These are phyloP conservation scores for Atethmia centrago DNA, from an alignment of 2,888 invertebrate genomes.

Conservation along the genomic window DNA sequence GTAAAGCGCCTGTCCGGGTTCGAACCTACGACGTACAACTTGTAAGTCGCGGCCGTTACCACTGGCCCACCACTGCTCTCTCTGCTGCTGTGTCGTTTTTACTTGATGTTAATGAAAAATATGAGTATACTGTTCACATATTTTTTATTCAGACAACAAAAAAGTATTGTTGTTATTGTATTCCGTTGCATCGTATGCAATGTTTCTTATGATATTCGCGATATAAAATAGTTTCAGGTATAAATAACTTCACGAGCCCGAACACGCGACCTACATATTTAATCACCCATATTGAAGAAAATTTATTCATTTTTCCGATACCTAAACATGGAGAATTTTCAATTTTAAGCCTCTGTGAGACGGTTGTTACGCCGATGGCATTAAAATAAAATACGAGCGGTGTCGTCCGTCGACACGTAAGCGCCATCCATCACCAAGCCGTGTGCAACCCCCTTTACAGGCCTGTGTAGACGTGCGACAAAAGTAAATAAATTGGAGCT, in stretches of 20 bases:
- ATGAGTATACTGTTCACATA: background rate
- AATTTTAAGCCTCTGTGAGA: constrained; percentile 87
- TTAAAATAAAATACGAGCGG: constrained; percentile 87
- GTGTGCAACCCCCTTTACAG: constrained; percentile 77
- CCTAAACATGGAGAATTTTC: constrained; percentile 86
- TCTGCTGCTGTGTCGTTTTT: background rate
- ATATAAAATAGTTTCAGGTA: constrained; percentile 28
- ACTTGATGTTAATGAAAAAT: background rate
- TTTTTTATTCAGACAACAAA: background rate
- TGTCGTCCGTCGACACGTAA: constrained; percentile 88
- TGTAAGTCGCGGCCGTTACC: no score
- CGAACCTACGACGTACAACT: no score
- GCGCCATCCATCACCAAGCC: constrained; percentile 86
- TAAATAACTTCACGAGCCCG: constrained; percentile 35
- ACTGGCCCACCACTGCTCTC: no score
- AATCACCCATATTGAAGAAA: constrained; percentile 47
- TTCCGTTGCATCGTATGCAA: background rate
- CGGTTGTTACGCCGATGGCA: constrained; percentile 78
- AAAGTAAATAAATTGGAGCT: constrained; percentile 63
- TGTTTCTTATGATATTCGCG: background rate
- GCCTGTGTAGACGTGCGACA: constrained; percentile 71
- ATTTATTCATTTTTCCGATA: constrained; percentile 78
- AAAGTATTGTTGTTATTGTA: background rate
- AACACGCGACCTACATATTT: constrained; percentile 55
- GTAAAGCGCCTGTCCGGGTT: no score